A percentile compares a stretch with the other conserved stretches of the same genome.
Conservation (phyloP, 2,888 invertebrate genomes). For the Frankliniella fusca region DNA sequence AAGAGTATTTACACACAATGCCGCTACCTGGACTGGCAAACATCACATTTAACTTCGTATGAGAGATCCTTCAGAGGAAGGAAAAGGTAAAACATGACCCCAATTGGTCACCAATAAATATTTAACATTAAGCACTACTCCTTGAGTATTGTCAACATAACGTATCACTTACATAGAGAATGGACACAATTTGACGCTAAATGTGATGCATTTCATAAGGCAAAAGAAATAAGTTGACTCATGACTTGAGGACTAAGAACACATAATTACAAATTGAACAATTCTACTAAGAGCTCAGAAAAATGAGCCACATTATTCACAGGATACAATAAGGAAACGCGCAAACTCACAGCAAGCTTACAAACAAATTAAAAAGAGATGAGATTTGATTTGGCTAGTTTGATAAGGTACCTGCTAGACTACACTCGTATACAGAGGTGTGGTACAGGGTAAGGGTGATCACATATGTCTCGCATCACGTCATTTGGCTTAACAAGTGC, state of each 20-base stretch:
- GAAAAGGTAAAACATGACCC: neutral
- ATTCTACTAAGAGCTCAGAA: neutral
- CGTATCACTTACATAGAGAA: constrained; percentile 18
- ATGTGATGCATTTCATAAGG: constrained; percentile 12
- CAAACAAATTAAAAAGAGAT: constrained; percentile 21
- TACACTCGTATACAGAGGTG: constrained; percentile 24
- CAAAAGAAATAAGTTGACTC: constrained; percentile 8
- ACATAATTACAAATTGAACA: constrained; percentile 15
- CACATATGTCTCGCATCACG: constrained; percentile 18
- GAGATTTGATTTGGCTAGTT: constrained; percentile 23
- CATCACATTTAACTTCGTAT: constrained; percentile 21
- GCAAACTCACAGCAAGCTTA: constrained; percentile 22
- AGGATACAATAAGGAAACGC: neutral
- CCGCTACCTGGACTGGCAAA: constrained; percentile 23
- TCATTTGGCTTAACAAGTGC: constrained; percentile 17
- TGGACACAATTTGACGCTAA: neutral
- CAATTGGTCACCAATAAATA: constrained; percentile 6
- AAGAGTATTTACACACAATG: constrained; percentile 16
- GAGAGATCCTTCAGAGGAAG: constrained; percentile 11
- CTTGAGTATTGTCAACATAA: constrained; percentile 20
- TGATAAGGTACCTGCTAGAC: constrained; percentile 22
- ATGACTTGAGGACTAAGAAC: constrained; percentile 2
- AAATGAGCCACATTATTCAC: constrained; percentile 4
- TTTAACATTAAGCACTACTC: neutral
- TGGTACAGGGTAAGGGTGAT: constrained; percentile 24